phyloP scores from a whole-genome alignment of 2,797 vertebrate genomes.

The Acomys russatus region DNA sequence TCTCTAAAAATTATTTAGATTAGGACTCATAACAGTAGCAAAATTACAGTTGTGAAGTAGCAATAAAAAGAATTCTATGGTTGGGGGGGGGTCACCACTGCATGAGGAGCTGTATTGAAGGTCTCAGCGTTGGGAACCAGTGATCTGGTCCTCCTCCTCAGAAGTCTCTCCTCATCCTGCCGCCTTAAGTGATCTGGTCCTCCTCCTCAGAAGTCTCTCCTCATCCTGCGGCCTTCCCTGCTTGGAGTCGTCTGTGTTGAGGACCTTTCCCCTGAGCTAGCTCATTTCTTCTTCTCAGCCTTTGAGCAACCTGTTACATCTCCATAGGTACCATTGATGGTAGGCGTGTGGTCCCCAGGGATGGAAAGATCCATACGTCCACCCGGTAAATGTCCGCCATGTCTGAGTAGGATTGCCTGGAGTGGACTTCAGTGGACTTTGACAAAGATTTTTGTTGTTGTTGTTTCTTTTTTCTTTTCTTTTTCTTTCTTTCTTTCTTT shows the following conservation, averaged over 20 bases:
- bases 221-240: neutral
- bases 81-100: neutral
- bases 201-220: too few species aligned
- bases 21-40: neutral
- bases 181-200: neutral
- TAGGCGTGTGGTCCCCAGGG: neutral
- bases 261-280: neutral
- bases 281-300: neutral
- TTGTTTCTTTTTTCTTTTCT: too few species aligned
- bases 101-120: neutral
- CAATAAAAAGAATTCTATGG: neutral
- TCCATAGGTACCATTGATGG: neutral
- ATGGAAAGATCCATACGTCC: neutral
- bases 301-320: neutral
- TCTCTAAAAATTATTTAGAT: neutral
- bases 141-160: neutral
- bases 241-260: fast-evolving
- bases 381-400: too few species aligned
- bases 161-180: too few species aligned
- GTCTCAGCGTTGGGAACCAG: fast-evolving
- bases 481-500: too few species aligned
- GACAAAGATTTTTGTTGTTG: neutral
- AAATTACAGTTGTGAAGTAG: neutral
- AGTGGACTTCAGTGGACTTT: neutral
- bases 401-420: neutral